phyloP scores from a whole-genome alignment of 2,113 vertebrate species.

The Cyanistes caeruleus region DNA sequence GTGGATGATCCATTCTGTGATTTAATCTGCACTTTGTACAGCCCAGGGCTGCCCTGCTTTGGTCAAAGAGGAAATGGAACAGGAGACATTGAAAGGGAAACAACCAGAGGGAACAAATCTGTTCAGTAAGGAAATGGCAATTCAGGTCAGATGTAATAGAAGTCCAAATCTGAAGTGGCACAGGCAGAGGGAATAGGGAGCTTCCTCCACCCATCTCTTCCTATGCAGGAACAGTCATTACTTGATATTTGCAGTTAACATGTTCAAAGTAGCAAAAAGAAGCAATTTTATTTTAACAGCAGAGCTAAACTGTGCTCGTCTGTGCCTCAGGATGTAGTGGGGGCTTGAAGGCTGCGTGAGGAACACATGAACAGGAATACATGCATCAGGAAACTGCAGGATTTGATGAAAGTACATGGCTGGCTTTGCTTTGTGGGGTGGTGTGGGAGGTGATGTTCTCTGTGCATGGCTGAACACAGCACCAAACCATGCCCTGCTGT shows the following conservation, averaged over 20 bases:
- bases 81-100: background rate
- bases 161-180: background rate
- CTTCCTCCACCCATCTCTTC: background rate
- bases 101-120: background rate
- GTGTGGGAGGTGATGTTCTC: background rate
- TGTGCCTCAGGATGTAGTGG: background rate
- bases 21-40: background rate
- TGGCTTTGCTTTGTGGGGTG: background rate
- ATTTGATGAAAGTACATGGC: background rate
- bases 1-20: background rate
- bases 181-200: background rate
- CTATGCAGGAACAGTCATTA: background rate
- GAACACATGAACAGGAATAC: background rate
- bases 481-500: accelerated
- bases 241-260: background rate
- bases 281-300: background rate
- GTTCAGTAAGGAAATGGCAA: background rate
- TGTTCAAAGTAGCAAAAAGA: background rate
- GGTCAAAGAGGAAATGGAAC: background rate
- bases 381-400: background rate
- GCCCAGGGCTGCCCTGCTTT: background rate
- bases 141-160: background rate
- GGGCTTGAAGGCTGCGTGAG: background rate
- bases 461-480: background rate
- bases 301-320: background rate